Percentiles rank a stretch among this genome's conserved stretches.
phyloP scores from a whole-genome alignment of 1,140 invertebrate species.

The Pollicipes pollicipes region DNA sequence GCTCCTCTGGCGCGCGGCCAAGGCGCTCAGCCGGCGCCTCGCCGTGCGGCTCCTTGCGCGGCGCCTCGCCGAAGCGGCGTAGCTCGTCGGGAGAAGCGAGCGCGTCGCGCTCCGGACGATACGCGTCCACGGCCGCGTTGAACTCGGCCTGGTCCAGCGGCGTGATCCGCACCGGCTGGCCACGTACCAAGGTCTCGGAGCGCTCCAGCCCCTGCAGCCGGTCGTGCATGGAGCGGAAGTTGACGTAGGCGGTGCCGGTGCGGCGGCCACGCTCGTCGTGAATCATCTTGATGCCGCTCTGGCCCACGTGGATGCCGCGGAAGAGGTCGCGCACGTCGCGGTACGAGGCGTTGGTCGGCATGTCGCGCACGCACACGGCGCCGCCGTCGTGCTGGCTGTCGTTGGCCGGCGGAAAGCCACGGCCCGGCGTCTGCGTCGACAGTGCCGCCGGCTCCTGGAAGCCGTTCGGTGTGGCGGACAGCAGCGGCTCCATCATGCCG shows the following conservation, averaged over 20 bases:
- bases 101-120: neutral
- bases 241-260: conserved; percentile 57
- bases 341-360: conserved; percentile 45
- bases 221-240: conserved; percentile 43
- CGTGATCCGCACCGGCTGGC: conserved; percentile 5
- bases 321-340: conserved; percentile 64
- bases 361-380: conserved; percentile 43
- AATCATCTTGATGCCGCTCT: conserved; percentile 65
- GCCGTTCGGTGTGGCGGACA: neutral
- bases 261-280: conserved; percentile 56
- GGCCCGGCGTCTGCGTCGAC: no score
- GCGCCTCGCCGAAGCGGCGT: no score
- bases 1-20: no score
- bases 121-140: neutral
- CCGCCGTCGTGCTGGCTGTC: neutral
- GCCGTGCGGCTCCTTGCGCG: no score
- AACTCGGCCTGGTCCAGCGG: conserved; percentile 11
- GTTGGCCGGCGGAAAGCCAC: neutral
- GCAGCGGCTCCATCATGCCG: neutral
- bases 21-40: neutral
- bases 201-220: conserved; percentile 46
- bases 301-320: conserved; percentile 50
- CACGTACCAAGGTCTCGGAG: conserved; percentile 28
- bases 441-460: neutral
- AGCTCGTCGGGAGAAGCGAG: neutral